These are phyloP conservation scores for Salarias fasciatus DNA, from an alignment of 2,797 vertebrate genomes.

Conservation along the genomic window DNA sequence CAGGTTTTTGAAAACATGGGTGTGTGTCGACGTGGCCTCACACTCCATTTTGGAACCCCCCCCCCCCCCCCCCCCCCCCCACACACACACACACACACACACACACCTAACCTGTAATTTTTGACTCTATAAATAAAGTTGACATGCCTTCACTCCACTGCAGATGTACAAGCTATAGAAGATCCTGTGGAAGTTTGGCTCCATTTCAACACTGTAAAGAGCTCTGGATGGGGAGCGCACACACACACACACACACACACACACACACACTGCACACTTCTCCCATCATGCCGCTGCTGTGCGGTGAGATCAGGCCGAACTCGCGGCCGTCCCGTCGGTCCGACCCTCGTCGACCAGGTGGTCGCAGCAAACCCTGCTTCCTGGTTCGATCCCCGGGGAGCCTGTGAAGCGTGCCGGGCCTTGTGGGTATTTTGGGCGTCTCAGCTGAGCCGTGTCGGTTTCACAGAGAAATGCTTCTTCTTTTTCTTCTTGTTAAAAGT, in stretches of 20 bases:
- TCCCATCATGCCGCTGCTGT: constrained; percentile 32
- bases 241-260: constrained; percentile 4
- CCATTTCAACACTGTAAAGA: constrained; percentile 17
- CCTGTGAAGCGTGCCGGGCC: constrained; percentile 52
- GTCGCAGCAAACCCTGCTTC: constrained; percentile 49
- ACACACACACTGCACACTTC: constrained; percentile 26
- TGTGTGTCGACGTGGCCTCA: too few species aligned
- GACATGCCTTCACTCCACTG: constrained; percentile 5
- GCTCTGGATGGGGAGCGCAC: constrained; percentile 1
- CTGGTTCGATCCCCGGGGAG: constrained; percentile 54
- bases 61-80: background rate
- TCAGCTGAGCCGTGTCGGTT: constrained; percentile 17
- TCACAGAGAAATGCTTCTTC: constrained; percentile 9
- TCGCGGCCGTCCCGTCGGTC: constrained; percentile 8
- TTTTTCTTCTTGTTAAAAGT: too few species aligned
- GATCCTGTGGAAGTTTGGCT: constrained; percentile 28
- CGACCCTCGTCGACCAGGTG: constrained; percentile 38
- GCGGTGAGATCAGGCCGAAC: constrained; percentile 42
- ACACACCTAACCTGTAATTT: constrained; percentile 27
- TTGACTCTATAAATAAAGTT: constrained; percentile 16
- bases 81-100: too few species aligned
- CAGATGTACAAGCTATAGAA: constrained; percentile 19
- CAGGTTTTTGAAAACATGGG: too few species aligned
- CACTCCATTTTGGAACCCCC: too few species aligned
- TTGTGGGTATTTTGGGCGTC: constrained; percentile 42